Base-by-base conservation (phyloP, 2,113 vertebrate genomes). In the Dicentrarchus labrax region DNA sequence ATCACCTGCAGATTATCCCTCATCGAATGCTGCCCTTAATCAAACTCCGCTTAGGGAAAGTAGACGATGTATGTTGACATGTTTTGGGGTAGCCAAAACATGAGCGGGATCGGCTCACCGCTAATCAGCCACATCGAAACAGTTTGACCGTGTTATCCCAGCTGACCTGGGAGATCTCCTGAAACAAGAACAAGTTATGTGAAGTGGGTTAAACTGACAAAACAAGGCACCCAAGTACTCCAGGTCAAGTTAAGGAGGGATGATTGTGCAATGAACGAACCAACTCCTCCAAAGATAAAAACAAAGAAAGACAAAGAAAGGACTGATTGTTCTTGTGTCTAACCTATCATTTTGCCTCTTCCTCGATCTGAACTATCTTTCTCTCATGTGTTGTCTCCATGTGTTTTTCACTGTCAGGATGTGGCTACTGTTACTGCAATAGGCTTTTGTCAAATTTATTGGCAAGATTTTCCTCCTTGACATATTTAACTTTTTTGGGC, bases 1-100 rank as follows among this genome's bases (percentile, higher is more conserved):
- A 93, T 93, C 92, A 90, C 84, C 87, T 84, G 78, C 85, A 88
- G 94, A 94, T 94, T 85, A 94, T 93, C 90, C 76, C 64, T 65
- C 72, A 69, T 75, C 15, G 53, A 86, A 88, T 69, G 71, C 84
- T 74, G 82, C 62, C 84, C 81, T 93, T 90, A 92, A 93, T 94
- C 90, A 91, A 92, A 88, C 81, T 72, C 39, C 0, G 68, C 91
- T 92, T 70, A 82, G 79, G 57, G 86, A 92, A 91, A 89, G 91
- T 84, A 51, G 41, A 90, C 43, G 1, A 24, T 88, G 51, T 75
- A 43, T 83, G 87, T 80, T 84, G 74, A 80, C 78, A 45, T 87
- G 89, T 88, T 87, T 83, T 62, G 72, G 78, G 56, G 79, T 11
- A 43, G 78, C 59, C 84, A 51, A 57, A 86, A 86, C 76, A 86